phyloP scores from a whole-genome alignment of 2,888 invertebrate genomes.

The Syritta pipiens region DNA sequence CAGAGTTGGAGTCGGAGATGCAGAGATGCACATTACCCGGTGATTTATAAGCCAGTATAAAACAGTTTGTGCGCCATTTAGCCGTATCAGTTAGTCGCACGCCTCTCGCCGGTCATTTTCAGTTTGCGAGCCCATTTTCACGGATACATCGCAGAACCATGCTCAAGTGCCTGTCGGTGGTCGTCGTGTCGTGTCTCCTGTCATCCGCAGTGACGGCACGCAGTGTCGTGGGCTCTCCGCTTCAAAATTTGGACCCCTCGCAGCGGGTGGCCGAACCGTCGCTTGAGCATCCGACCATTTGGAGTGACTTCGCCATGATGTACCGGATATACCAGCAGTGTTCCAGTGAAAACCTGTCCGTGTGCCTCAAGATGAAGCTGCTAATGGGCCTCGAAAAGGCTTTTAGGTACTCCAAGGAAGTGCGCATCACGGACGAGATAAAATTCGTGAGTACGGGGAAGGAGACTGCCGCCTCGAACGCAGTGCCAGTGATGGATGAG shows the following conservation, averaged over 20 bases:
- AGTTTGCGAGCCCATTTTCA: not conserved
- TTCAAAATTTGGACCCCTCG: constrained; percentile 39
- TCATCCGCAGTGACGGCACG: constrained; percentile 52
- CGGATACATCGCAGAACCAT: constrained; percentile 33
- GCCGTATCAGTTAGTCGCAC: constrained; percentile 72
- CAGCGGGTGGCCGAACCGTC: constrained; percentile 6
- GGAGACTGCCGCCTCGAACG: constrained; percentile 69
- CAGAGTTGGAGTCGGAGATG: constrained; percentile 22
- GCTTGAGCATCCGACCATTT: constrained; percentile 71
- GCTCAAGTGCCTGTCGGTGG: constrained; percentile 29
- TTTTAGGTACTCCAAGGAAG: constrained; percentile 82
- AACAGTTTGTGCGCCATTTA: constrained; percentile 73
- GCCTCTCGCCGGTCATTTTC: constrained; percentile 35
- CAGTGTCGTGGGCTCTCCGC: constrained; percentile 30
- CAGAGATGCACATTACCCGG: not conserved
- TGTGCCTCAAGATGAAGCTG: constrained; percentile 89
- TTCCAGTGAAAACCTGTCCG: constrained; percentile 84
- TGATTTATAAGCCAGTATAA: constrained; percentile 73
- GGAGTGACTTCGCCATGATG: constrained; percentile 84
- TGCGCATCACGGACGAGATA: constrained; percentile 87
- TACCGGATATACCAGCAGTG: constrained; percentile 92
- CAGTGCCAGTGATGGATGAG: constrained; percentile 78
- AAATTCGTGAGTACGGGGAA: constrained; percentile 84
- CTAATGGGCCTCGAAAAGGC: constrained; percentile 88
- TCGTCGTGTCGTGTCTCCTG: constrained; percentile 30